Evolutionary conservation across 2,888 invertebrate genomes (phyloP).

Genomic region (Orchestes rusci): DNA sequence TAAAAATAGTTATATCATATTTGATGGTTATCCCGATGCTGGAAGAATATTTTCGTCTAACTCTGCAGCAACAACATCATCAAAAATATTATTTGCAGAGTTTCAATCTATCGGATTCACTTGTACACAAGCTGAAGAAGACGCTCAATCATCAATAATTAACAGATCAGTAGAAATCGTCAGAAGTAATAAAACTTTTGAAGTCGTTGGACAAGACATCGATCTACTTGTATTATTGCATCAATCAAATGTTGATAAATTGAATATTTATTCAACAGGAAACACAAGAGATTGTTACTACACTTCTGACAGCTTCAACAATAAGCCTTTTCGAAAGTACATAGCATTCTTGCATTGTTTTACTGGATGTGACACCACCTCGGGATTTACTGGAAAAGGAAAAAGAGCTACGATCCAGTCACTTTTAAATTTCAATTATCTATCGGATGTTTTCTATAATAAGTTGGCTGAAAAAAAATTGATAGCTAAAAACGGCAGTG

Average conservation of each 20-base stretch:
- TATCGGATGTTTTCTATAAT: too few relatives aligned
- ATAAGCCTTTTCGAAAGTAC: not conserved
- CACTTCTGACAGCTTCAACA: not conserved
- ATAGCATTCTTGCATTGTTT: not conserved
- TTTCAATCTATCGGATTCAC: too few relatives aligned
- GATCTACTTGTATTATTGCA: not conserved
- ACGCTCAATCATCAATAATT: too few relatives aligned
- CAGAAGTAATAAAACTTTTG: not conserved
- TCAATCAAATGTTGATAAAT: not conserved
- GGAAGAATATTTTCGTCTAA: too few relatives aligned
- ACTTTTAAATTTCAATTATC: too few relatives aligned
- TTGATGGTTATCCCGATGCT: too few relatives aligned
- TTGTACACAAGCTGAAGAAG: too few relatives aligned
- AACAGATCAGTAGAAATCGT: too few relatives aligned
- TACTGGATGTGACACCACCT: not conserved
- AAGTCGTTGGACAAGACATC: not conserved
- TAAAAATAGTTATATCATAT: too few relatives aligned
- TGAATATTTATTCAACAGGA: not conserved
- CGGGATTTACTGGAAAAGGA: not conserved
- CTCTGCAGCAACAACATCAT: too few relatives aligned
- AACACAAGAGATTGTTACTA: not conserved
- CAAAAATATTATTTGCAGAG: too few relatives aligned
- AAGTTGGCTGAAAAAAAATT: too few relatives aligned
- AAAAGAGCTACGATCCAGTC: not conserved
- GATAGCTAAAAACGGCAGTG: not conserved